Percentiles rank a stretch among this genome's conserved stretches.
phyloP scores from a whole-genome alignment of 2,113 vertebrate species.

The Chaetodon trifascialis region DNA sequence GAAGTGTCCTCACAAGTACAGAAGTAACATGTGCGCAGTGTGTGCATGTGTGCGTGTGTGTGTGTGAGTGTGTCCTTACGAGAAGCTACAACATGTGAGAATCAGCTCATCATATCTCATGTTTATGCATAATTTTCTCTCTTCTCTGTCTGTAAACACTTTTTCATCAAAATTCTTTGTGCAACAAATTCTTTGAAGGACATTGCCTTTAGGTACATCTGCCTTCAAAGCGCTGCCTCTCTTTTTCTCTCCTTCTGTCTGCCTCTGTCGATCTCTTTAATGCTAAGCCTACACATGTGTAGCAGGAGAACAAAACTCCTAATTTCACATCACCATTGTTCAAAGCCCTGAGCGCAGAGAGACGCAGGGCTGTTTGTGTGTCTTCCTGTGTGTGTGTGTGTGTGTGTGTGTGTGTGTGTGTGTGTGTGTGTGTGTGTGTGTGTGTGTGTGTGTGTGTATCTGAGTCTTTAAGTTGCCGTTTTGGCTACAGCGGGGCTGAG shows the following conservation, averaged over 20 bases:
- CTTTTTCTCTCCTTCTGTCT: constrained; percentile 55
- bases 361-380: constrained; percentile 32
- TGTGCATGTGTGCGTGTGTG: constrained; percentile 1
- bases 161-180: constrained; percentile 73
- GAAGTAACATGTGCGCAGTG: not conserved
- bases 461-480: constrained; percentile 54
- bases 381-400: constrained; percentile 8
- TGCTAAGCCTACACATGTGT: constrained; percentile 69
- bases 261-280: constrained; percentile 57
- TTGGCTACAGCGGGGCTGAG: constrained; percentile 58
- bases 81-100: constrained; percentile 42
- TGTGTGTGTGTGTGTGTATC: constrained; percentile 41
- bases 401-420: constrained; percentile 21
- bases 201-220: constrained; percentile 74
- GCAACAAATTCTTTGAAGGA: constrained; percentile 76
- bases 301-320: constrained; percentile 61
- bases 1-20: no score
- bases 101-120: constrained; percentile 56
- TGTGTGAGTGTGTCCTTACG: not conserved
- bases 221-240: constrained; percentile 65
- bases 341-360: constrained; percentile 46
- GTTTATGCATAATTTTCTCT: constrained; percentile 60
- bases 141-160: constrained; percentile 52
- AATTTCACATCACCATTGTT: constrained; percentile 62
- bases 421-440: constrained; percentile 22